Evolutionary conservation across 1,140 invertebrate genomes (phyloP).

Genomic region (Apolygus lucorum): DNA sequence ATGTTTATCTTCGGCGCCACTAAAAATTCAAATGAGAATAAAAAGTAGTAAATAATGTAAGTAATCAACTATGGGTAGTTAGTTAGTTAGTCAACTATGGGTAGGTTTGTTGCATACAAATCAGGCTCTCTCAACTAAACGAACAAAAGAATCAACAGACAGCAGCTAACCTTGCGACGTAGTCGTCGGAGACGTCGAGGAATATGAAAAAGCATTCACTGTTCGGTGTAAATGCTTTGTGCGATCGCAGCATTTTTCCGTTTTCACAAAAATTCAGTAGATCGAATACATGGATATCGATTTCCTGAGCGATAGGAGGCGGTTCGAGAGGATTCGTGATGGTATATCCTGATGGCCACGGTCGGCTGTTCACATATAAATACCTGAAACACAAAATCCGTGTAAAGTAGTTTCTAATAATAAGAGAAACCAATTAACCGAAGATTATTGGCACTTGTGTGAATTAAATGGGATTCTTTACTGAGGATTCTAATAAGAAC

Average conservation of each 20-base stretch:
- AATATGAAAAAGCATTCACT: slow-evolving; percentile 87
- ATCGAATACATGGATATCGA: slow-evolving; percentile 84
- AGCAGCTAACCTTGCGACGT: slow-evolving; percentile 69
- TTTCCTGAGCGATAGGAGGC: slow-evolving; percentile 83
- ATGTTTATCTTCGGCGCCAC: slow-evolving; percentile 79
- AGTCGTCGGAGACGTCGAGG: slow-evolving; percentile 74
- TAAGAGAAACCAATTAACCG: too few species aligned
- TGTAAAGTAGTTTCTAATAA: too few species aligned
- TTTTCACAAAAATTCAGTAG: slow-evolving; percentile 66
- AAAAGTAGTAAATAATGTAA: too few species aligned
- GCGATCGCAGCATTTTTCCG: slow-evolving; percentile 71
- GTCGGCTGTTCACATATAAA: slow-evolving; percentile 76
- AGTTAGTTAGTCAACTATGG: too few species aligned
- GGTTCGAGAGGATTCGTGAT: slow-evolving; percentile 72
- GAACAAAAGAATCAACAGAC: neutral
- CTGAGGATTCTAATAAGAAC: too few species aligned
- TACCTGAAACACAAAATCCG: too few species aligned
- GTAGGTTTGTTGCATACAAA: too few species aligned
- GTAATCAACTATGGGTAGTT: too few species aligned
- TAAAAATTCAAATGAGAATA: slow-evolving; percentile 43
- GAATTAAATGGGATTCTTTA: too few species aligned
- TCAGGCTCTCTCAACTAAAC: too few species aligned
- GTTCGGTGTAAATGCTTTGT: slow-evolving; percentile 78
- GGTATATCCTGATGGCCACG: slow-evolving; percentile 70
- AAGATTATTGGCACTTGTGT: too few species aligned